Evolutionary conservation across 2,113 vertebrate species (phyloP), one percentile per base, ranked within the genome.

Genomic region (Ptychochromis oligacanthus): DNA sequence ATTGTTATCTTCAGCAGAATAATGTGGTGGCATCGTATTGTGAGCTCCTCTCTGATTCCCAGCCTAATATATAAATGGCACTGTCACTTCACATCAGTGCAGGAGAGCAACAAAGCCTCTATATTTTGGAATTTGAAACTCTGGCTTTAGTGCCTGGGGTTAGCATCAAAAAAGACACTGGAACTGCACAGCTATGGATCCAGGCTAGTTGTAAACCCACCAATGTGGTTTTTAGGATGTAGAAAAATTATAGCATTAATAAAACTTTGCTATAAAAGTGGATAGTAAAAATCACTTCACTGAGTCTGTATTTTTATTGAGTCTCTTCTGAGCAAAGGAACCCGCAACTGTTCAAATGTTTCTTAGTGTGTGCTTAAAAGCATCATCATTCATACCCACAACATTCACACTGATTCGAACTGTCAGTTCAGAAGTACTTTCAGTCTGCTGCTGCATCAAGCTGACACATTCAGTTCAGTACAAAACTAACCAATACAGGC

Each of bases 351-450:
- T 20, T 55, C 18, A 54, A 72, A 24, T 36, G 18, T 20, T 40
- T 59, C 24, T 40, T 13, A 0, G 10, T 34, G 12, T 17, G 28
- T 58, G n/a, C 56, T 36, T 81, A 60, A 74, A 74, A 49, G 40
- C 40, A 81, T 81, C 65, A 60, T 22, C n/a, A 58, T 74, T 59
- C 64, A 58, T 80, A 22, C 65, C 26, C 3, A 7, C 24, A 38
- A 18, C 24, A 28, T 72, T 80, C 38, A 65, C 52, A 9, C 49
- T 79, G 52, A 80, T 67, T 54, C 36, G 31, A 28, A 57, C 78
- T 67, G 78, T 67, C 78, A 80, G 52, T 57, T 80, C 36, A 70
- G 54, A 70, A 70, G 52, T 46, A 22, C 36, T 43, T 67, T 80
- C 62, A 46, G 24, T 80, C 13, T 80, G 24, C 40, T 2, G 4